Conservation (phyloP, 2,797 vertebrate genomes). For the Brachymystax lenok region DNA sequence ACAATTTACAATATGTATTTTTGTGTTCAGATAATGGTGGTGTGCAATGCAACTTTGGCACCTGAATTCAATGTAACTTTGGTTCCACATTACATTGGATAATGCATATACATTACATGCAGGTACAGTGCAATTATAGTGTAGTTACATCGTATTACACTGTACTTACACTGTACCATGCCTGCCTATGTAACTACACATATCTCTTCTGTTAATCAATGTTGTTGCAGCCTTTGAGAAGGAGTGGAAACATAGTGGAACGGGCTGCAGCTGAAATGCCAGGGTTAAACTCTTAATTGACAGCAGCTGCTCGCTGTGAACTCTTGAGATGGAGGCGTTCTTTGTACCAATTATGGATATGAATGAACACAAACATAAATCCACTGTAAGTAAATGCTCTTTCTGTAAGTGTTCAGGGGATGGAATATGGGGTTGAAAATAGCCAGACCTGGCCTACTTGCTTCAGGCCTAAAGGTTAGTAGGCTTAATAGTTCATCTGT, state of each 20-base stretch:
- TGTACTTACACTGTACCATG: background rate
- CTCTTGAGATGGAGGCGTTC: constrained; percentile 33
- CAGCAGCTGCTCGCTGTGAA: constrained; percentile 62
- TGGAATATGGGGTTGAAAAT: background rate
- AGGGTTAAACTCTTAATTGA: constrained; percentile 61
- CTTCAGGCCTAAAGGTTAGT: background rate
- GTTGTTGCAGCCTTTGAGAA: background rate
- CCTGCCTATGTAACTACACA: background rate
- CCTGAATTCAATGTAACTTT: too few species aligned
- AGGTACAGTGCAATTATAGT: background rate
- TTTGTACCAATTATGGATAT: constrained; percentile 35
- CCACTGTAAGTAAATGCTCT: constrained; percentile 26
- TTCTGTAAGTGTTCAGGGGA: constrained; percentile 4
- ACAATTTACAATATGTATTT: too few species aligned
- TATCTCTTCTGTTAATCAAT: background rate
- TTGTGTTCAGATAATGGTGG: too few species aligned
- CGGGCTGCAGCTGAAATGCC: background rate
- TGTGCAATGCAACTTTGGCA: too few species aligned
- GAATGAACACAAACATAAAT: constrained; percentile 40
- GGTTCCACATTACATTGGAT: too few species aligned
- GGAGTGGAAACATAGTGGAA: background rate
- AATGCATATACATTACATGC: too few species aligned
- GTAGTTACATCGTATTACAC: background rate
- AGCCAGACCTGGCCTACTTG: background rate
- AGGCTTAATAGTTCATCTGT: too few species aligned